phyloP scores from a whole-genome alignment of 2,797 vertebrate genomes.

The Myotis myotis region DNA sequence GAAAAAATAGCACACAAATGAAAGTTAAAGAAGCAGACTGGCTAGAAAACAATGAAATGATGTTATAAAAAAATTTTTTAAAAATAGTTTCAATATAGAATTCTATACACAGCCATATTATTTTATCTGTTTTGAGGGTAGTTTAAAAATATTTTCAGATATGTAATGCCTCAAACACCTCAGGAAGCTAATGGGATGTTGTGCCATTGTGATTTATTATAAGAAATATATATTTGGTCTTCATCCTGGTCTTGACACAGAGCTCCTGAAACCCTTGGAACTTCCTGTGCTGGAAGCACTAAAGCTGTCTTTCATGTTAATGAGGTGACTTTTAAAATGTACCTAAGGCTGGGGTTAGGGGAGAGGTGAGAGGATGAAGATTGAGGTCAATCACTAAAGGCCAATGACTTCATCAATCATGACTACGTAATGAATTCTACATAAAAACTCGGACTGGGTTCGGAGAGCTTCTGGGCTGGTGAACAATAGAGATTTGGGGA shows the following conservation, averaged over 20 bases:
- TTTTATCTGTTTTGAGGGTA: background rate
- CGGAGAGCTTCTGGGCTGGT: background rate
- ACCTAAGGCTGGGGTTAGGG: background rate
- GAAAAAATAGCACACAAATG: background rate
- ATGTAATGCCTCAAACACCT: background rate
- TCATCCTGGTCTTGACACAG: background rate
- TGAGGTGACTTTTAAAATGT: background rate
- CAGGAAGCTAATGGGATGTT: background rate
- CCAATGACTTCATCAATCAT: background rate
- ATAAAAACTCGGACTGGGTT: background rate
- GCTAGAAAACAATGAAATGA: background rate
- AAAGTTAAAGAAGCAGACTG: background rate
- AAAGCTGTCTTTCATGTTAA: background rate
- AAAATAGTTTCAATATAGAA: background rate
- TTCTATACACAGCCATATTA: background rate
- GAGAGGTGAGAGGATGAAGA: background rate
- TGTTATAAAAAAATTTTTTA: background rate
- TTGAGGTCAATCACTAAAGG: background rate
- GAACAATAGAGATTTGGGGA: background rate
- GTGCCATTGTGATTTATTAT: background rate
- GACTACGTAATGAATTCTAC: background rate
- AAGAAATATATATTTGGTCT: background rate
- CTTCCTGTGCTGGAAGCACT: background rate
- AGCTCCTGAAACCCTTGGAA: background rate
- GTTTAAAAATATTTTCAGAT: constrained; percentile 33